These are phyloP conservation scores for Phoebastria nigripes DNA, from an alignment of 2,797 vertebrate species.

Conservation along the genomic window DNA sequence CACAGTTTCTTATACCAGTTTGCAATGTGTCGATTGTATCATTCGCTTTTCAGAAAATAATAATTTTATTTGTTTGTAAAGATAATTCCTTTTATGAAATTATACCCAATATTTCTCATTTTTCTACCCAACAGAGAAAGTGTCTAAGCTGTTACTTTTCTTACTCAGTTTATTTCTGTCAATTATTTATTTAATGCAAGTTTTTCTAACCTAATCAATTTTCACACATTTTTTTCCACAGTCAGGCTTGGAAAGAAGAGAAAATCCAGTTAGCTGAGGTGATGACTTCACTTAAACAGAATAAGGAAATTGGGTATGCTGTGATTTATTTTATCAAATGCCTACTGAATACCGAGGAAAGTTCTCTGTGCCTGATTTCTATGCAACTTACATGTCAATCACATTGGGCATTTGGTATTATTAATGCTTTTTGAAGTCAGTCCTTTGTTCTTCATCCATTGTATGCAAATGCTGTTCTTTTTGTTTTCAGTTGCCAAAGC, in stretches of 20 bases:
- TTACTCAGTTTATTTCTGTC: background rate
- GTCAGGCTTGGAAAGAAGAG: background rate
- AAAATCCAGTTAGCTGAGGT: constrained; percentile 31
- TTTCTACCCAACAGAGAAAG: background rate
- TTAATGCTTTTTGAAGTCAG: background rate
- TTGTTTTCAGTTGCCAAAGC: background rate
- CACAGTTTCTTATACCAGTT: background rate
- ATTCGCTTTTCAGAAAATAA: background rate
- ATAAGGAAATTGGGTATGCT: background rate
- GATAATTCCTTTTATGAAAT: background rate
- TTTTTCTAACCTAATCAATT: constrained; percentile 16
- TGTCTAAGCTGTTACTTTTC: background rate
- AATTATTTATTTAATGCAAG: constrained; percentile 33
- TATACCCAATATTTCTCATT: background rate
- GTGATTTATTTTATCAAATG: constrained; percentile 20
- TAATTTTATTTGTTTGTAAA: background rate
- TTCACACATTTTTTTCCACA: background rate
- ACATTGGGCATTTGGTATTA: background rate
- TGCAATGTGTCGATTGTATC: background rate
- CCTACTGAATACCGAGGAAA: background rate
- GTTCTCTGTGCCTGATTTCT: background rate
- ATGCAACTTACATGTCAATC: background rate
- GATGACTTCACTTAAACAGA: constrained; percentile 4
- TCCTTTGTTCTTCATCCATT: background rate
- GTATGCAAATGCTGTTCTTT: background rate